Conservation (phyloP, 2,888 invertebrate species). For the Macrosiphum euphorbiae region DNA sequence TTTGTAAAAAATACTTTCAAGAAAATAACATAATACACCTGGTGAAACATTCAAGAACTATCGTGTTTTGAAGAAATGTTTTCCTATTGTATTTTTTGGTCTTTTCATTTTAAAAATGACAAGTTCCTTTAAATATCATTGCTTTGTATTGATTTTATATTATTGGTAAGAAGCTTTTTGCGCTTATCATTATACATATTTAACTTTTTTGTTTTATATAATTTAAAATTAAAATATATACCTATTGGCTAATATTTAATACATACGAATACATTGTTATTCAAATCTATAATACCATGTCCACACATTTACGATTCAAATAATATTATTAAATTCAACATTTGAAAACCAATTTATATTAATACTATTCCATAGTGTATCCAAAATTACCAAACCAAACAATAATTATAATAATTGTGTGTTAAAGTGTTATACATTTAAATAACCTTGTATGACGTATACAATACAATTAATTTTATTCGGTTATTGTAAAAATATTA, state of each 20-base stretch:
- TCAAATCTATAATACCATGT: neutral
- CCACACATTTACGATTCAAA: neutral
- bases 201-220: neutral
- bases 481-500: neutral
- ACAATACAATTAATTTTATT: neutral
- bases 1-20: neutral
- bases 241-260: neutral
- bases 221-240: slow-evolving; percentile 7
- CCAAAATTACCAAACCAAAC: neutral
- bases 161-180: slow-evolving; percentile 30
- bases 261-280: neutral
- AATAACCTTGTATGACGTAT: neutral
- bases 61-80: neutral
- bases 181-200: slow-evolving; percentile 23
- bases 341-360: neutral
- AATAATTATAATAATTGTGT: neutral
- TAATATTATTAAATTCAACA: neutral
- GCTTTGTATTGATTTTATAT: slow-evolving; percentile 31
- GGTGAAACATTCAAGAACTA: neutral
- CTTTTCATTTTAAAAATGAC: neutral
- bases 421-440: neutral
- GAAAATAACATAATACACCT: neutral
- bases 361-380: neutral
- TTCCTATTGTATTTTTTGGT: slow-evolving; percentile 8
- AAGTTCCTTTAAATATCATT: neutral